Percentiles rank a stretch among this genome's conserved stretches.
phyloP scores from a whole-genome alignment of 2,888 invertebrate genomes.

The Holacanthella duospinosa region DNA sequence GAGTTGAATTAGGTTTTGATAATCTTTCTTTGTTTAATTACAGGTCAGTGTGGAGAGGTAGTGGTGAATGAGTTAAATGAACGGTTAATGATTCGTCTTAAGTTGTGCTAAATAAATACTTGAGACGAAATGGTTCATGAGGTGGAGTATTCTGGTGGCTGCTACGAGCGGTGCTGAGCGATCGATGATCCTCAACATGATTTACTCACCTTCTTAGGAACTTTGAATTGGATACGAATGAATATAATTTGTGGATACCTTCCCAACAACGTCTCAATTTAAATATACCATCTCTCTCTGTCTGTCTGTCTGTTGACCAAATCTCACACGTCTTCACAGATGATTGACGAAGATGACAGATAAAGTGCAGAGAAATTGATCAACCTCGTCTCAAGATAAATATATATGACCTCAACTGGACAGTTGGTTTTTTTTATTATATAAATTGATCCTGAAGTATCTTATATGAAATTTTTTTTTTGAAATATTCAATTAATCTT shows the following conservation, averaged over 20 bases:
- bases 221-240: not conserved
- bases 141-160: too few relatives aligned
- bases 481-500: not conserved
- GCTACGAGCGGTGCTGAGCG: not conserved
- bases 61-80: not conserved
- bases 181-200: conserved; percentile 4
- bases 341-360: not conserved
- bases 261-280: not conserved
- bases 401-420: too few relatives aligned
- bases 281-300: too few relatives aligned
- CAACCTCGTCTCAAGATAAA: too few relatives aligned
- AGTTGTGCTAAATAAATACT: not conserved
- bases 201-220: conserved; percentile 3
- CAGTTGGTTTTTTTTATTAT: too few relatives aligned
- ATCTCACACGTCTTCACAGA: not conserved
- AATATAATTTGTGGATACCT: not conserved
- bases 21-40: too few relatives aligned
- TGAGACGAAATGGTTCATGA: too few relatives aligned
- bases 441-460: too few relatives aligned
- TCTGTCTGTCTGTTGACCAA: not conserved
- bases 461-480: not conserved
- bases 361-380: not conserved
- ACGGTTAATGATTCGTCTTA: not conserved
- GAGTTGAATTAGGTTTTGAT: not conserved
- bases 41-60: too few relatives aligned